Evolutionary conservation across 2,113 vertebrate genomes (phyloP), one percentile per base, ranked within the genome.

Genomic region (Rana temporaria): DNA sequence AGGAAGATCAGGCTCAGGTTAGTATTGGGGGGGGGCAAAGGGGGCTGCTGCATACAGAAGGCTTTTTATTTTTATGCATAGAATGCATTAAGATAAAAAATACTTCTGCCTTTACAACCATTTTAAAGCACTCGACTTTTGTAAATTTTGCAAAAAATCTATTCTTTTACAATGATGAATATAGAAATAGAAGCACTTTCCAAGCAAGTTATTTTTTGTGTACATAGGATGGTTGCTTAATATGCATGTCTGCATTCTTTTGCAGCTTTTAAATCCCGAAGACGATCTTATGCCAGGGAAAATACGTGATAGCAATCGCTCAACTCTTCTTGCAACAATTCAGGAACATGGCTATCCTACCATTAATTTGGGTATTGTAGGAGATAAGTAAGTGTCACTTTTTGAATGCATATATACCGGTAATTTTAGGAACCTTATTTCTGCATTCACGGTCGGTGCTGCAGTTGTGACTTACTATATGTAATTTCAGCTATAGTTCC

Each of bases 331-430:
- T 86, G 97, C 97, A 90, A 99, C 97, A 78, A 99, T 99, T 89
- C 98, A 99, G 92, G 97, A 99, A 84, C 98, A 99, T 77, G 98
- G 98, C 83, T 99, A 99, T 84, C 97, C 98, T 85, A 99, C 98
- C 87, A 99, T 99, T 91, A 99, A 99, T 88, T 92, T 99, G 91
- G 98, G 98, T 90, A 99, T 99, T 87, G 97, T 99, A 84, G 98
- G 98, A 91, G 98, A 99, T 95, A 99, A 99, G 98, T 99, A 96
- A 86, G 94, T 94, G 90, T 24, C 30, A 52, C 52, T 17, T 34
- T 15, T 68, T 11, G 18, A 34, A 68, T 34, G 4, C 16, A 68
- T 68, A 16, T 68, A 16, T 20, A n/a, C n/a, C n/a, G n/a, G n/a
- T n/a, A 6, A 65, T 65, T 30, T 60, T n/a, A 22, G 20, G 18